Percentiles rank a stretch among this genome's conserved stretches.
Evolutionary conservation across 2,113 vertebrate species (phyloP).

Genomic region (Bolborhynchus lineola): DNA sequence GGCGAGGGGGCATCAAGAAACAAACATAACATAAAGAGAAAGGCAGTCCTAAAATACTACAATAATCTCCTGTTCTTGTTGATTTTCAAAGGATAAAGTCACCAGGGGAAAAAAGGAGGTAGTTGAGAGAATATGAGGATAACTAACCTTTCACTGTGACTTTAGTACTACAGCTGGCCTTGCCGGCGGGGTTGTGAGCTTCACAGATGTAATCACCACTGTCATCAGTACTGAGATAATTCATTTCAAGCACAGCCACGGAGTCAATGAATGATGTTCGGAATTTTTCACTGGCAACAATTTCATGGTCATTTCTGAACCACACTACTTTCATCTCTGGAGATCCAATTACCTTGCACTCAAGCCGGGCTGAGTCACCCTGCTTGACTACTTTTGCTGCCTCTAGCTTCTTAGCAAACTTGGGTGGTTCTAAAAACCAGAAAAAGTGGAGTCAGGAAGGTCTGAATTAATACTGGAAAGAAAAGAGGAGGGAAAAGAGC

Average conservation of each 20-base stretch:
- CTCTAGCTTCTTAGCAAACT: conserved; percentile 93
- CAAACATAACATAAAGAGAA: neutral
- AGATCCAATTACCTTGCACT: conserved; percentile 93
- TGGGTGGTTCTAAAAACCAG: conserved; percentile 91
- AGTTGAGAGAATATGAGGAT: neutral
- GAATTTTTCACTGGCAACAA: conserved; percentile 83
- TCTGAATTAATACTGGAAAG: neutral
- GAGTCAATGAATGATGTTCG: conserved; percentile 88
- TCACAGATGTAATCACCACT: conserved; percentile 96
- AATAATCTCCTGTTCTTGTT: neutral
- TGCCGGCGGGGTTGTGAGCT: conserved; percentile 92
- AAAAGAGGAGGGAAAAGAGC: neutral
- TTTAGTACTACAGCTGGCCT: conserved; percentile 92
- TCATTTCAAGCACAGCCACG: conserved; percentile 88
- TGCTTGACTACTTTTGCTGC: conserved; percentile 87
- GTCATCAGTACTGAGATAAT: conserved; percentile 80
- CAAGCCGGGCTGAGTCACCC: conserved; percentile 84
- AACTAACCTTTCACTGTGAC: conserved; percentile 92
- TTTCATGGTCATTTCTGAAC: conserved; percentile 91
- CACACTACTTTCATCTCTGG: conserved; percentile 88
- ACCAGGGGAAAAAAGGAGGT: neutral
- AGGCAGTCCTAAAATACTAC: neutral
- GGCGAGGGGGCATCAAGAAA: neutral
- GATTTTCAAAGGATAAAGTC: neutral
- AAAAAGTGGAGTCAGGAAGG: conserved; percentile 30